Percentiles rank a stretch among this genome's conserved stretches.
phyloP scores from a whole-genome alignment of 2,888 invertebrate genomes.

The Rhagophthalmus giganteus region DNA sequence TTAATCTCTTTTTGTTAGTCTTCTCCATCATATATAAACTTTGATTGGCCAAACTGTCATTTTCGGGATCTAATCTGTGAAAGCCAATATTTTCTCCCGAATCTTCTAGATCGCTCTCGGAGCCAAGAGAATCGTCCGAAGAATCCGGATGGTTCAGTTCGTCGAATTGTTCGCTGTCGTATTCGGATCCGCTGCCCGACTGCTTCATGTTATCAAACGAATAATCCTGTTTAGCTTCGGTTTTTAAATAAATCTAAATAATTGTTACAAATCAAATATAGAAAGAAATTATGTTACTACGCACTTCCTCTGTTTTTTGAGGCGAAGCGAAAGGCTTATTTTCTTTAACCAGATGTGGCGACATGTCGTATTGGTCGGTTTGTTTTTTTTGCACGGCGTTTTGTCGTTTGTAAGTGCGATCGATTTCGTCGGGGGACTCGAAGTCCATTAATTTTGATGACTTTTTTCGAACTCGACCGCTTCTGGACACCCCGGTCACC shows the following conservation, averaged over 20 bases:
- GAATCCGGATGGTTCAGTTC: conserved; percentile 46
- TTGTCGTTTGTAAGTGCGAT: conserved; percentile 61
- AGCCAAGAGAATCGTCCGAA: conserved; percentile 47
- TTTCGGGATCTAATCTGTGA: conserved; percentile 57
- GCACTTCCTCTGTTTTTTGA: conserved; percentile 41
- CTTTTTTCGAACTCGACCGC: conserved; percentile 90
- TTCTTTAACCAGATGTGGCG: conserved; percentile 30
- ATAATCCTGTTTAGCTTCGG: conserved; percentile 31
- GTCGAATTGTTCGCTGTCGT: conserved; percentile 50
- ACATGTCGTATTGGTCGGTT: conserved; percentile 26
- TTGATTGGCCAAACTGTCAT: conserved; percentile 53
- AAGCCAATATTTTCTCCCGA: conserved; percentile 56
- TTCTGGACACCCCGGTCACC: conserved; percentile 85
- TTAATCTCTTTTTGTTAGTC: conserved; percentile 72
- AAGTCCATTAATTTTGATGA: conserved; percentile 93
- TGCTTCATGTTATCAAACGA: conserved; percentile 46
- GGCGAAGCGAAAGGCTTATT: conserved; percentile 21
- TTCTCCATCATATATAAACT: conserved; percentile 80
- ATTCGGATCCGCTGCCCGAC: conserved; percentile 52
- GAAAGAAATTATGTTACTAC: not conserved
- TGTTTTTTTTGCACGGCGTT: conserved; percentile 50
- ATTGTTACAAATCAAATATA: conserved; percentile 1
- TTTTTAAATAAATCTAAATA: conserved; percentile 5
- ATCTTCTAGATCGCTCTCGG: conserved; percentile 41
- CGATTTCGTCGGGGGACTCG: conserved; percentile 87